phyloP scores from a whole-genome alignment of 1,140 invertebrate genomes.

The Branchinecta lynchi region DNA sequence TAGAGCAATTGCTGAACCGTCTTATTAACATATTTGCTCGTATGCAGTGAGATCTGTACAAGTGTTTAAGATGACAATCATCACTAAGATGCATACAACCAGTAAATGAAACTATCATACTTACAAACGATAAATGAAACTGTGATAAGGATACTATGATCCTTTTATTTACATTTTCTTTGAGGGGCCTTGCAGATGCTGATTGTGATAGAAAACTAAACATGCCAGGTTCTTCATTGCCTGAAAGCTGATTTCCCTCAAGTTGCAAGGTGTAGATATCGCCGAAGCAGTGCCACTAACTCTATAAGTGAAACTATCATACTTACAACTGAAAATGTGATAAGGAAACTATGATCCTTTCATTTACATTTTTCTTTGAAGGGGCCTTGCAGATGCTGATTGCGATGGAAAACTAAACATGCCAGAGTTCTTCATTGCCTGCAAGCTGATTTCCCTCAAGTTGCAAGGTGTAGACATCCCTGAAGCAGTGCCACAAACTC shows the following conservation, averaged over 20 bases:
- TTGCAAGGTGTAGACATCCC: constrained; percentile 79
- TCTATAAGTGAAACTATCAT: constrained; percentile 31
- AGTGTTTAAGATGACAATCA: too few relatives aligned
- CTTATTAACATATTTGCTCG: too few relatives aligned
- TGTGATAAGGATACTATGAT: constrained; percentile 13
- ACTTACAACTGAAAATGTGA: neutral
- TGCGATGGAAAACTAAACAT: constrained; percentile 92
- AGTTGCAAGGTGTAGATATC: constrained; percentile 75
- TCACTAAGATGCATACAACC: constrained; percentile 1
- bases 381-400: constrained; percentile 84
- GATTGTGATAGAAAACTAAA: constrained; percentile 95
- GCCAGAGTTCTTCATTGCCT: constrained; percentile 93
- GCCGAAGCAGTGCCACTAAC: constrained; percentile 65
- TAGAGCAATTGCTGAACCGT: too few relatives aligned
- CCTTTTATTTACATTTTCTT: constrained; percentile 22
- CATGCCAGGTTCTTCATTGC: constrained; percentile 89
- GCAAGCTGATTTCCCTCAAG: constrained; percentile 90
- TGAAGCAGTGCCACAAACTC: constrained; percentile 55
- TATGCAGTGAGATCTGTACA: too few relatives aligned
- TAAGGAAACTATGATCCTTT: constrained; percentile 8
- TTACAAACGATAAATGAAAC: neutral
- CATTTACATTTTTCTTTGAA: constrained; percentile 32
- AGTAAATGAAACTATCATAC: neutral
- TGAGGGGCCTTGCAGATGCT: constrained; percentile 77
- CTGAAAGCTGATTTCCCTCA: constrained; percentile 89